Percentiles rank a stretch among this genome's conserved stretches.
These are phyloP conservation scores for Phycodurus eques DNA, from an alignment of 2,113 vertebrate genomes.

Conservation along the genomic window DNA sequence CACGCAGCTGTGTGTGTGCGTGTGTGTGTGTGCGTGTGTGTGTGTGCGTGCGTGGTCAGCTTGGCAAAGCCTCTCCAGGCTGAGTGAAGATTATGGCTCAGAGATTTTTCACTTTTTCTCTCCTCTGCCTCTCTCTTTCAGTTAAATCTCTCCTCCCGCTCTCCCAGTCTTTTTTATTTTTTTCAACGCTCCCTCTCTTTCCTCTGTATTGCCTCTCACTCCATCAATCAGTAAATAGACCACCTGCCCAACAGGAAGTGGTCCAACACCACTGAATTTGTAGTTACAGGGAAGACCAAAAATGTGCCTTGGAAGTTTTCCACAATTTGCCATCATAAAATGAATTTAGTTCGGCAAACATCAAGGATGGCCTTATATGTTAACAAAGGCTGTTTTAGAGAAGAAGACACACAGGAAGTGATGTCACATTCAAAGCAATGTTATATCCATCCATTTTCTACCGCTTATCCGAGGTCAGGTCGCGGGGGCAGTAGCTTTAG, in stretches of 20 bases:
- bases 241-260: not conserved
- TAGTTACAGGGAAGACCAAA: not conserved
- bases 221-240: conserved; percentile 53
- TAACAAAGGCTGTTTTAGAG: too few relatives aligned
- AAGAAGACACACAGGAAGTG: too few relatives aligned
- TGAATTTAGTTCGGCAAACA: not conserved
- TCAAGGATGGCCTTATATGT: too few relatives aligned
- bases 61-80: conserved; percentile 66
- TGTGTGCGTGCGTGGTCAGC: conserved; percentile 50
- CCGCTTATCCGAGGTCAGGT: too few relatives aligned
- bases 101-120: conserved; percentile 59
- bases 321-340: not conserved
- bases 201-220: conserved; percentile 61
- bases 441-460: too few relatives aligned
- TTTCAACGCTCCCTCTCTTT: conserved; percentile 31
- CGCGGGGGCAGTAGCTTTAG: too few relatives aligned
- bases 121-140: conserved; percentile 6
- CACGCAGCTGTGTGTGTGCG: conserved; percentile 42
- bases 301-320: not conserved
- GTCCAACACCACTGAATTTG: not conserved
- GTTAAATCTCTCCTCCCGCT: conserved; percentile 52
- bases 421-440: too few relatives aligned
- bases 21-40: conserved; percentile 29
- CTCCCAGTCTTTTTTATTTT: conserved; percentile 45
- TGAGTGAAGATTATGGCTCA: conserved; percentile 69